A percentile compares a stretch with the other conserved stretches of the same genome.
Evolutionary conservation across 2,888 invertebrate genomes (phyloP).

Genomic region (Drosophila falleni): DNA sequence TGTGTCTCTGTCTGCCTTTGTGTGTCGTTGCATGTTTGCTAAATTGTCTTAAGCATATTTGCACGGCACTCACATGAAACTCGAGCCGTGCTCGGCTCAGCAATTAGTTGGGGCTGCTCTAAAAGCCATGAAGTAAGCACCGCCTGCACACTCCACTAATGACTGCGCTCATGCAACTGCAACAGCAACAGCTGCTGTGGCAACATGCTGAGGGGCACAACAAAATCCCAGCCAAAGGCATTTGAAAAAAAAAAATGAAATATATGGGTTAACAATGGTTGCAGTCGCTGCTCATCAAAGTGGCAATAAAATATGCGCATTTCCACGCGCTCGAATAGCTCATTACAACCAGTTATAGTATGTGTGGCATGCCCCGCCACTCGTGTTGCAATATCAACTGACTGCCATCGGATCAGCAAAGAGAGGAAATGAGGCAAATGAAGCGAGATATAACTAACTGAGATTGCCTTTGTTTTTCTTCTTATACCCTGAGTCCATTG

Average conservation of each 20-base stretch:
- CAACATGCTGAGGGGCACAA: slow-evolving; percentile 13
- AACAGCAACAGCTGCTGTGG: slow-evolving; percentile 13
- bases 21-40: slow-evolving; percentile 47
- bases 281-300: slow-evolving; percentile 65
- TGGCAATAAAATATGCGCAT: slow-evolving; percentile 76
- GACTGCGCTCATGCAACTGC: slow-evolving; percentile 53
- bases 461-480: slow-evolving; percentile 17
- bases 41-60: slow-evolving; percentile 77
- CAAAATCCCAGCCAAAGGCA: slow-evolving; percentile 49
- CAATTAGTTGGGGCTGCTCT: slow-evolving; percentile 64
- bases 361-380: slow-evolving; percentile 9
- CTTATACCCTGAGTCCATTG: too few relatives aligned
- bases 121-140: slow-evolving; percentile 69
- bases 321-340: slow-evolving; percentile 58
- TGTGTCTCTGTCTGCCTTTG: slow-evolving; percentile 10
- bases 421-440: slow-evolving; percentile 12
- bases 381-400: slow-evolving; percentile 12
- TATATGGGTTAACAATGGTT: slow-evolving; percentile 47
- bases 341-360: slow-evolving; percentile 47
- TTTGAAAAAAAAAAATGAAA: slow-evolving; percentile 51
- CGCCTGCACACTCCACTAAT: slow-evolving; percentile 35
- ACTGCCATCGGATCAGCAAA: background rate
- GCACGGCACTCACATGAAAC: slow-evolving; percentile 62
- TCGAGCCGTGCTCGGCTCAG: slow-evolving; percentile 42
- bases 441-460: slow-evolving; percentile 25